A percentile compares a stretch with the other conserved stretches of the same genome.
Evolutionary conservation across 1,140 invertebrate species (phyloP).

Genomic region (Zaprionus inermis): DNA sequence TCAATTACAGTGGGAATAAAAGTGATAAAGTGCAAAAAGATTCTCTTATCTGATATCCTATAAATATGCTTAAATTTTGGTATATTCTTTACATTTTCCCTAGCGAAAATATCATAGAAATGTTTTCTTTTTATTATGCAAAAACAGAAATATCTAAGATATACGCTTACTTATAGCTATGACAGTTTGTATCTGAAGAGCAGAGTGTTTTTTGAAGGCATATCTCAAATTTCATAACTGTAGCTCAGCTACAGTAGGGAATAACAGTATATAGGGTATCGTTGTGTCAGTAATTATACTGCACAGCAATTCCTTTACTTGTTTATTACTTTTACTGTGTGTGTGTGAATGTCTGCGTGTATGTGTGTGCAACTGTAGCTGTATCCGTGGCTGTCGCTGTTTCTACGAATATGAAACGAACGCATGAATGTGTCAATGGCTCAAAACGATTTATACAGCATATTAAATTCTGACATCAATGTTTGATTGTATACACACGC

Average conservation of each 20-base stretch:
- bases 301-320: constrained; percentile 1
- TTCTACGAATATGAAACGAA: constrained; percentile 70
- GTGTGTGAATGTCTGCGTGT: not conserved
- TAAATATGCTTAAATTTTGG: too few relatives aligned
- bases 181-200: not conserved
- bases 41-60: too few relatives aligned
- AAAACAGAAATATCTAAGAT: too few relatives aligned
- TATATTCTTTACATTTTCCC: too few relatives aligned
- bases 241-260: not conserved
- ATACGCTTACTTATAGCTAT: not conserved
- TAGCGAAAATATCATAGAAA: too few relatives aligned
- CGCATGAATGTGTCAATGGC: constrained; percentile 81
- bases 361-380: constrained; percentile 26
- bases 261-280: not conserved
- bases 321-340: constrained; percentile 4
- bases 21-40: too few relatives aligned
- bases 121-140: too few relatives aligned
- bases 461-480: constrained; percentile 83
- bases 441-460: constrained; percentile 82
- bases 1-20: not conserved
- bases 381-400: constrained; percentile 15
- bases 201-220: not conserved
- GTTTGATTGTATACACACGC: constrained; percentile 65
- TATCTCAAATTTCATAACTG: not conserved
- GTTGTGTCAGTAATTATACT: not conserved